These are phyloP conservation scores for Pseudococcus longispinus DNA, from an alignment of 2,888 invertebrate genomes.

Conservation along the genomic window DNA sequence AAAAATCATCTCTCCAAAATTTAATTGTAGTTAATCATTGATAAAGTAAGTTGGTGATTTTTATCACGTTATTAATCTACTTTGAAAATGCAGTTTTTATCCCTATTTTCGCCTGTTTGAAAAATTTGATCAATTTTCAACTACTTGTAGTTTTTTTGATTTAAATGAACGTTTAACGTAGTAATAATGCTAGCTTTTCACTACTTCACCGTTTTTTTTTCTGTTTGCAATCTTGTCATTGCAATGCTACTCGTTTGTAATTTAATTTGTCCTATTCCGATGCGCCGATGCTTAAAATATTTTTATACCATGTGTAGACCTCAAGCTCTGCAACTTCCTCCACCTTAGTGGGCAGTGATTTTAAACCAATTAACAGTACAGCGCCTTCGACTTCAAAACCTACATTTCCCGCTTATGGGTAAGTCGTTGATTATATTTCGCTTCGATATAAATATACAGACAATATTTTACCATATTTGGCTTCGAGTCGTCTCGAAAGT, in stretches of 20 bases:
- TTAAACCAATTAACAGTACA: slow-evolving; percentile 67
- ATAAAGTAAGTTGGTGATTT: slow-evolving; percentile 26
- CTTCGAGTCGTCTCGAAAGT: neutral
- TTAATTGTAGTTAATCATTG: slow-evolving; percentile 36
- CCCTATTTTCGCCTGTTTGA: slow-evolving; percentile 38
- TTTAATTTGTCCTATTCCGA: neutral
- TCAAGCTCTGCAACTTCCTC: slow-evolving; percentile 60
- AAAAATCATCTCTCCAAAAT: slow-evolving; percentile 27
- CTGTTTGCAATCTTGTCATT: slow-evolving; percentile 39
- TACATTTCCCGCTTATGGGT: slow-evolving; percentile 58
- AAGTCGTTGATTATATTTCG: slow-evolving; percentile 44
- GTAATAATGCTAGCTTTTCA: slow-evolving; percentile 43
- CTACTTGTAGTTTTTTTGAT: slow-evolving; percentile 3
- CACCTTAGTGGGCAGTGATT: slow-evolving; percentile 69
- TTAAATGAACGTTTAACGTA: slow-evolving; percentile 44
- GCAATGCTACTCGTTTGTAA: slow-evolving; percentile 30
- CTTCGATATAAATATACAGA: neutral
- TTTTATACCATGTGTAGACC: slow-evolving; percentile 29
- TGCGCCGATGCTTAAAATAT: slow-evolving; percentile 22
- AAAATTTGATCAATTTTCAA: slow-evolving; percentile 44
- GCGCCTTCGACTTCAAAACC: slow-evolving; percentile 60
- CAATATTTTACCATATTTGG: neutral
- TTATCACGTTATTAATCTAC: neutral
- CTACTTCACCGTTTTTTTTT: slow-evolving; percentile 35
- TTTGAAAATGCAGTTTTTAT: slow-evolving; percentile 30